Percentiles rank a stretch among this genome's conserved stretches.
Evolutionary conservation across 2,797 vertebrate genomes (phyloP).

Genomic region (Galaxias olidus): DNA sequence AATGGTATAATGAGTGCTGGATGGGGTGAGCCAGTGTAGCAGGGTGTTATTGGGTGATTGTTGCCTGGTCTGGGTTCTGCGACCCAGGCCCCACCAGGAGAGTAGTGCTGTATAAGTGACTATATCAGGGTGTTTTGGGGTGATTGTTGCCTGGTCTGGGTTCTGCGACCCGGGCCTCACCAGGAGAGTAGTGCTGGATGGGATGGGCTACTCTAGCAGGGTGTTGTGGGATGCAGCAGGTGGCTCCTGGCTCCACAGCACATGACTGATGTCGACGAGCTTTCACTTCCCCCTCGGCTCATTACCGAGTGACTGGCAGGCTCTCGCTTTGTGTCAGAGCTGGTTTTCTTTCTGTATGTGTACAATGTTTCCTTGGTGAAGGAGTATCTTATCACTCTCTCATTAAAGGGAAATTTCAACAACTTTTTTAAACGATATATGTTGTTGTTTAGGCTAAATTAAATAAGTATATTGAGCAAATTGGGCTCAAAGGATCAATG

Average conservation of each 20-base stretch:
- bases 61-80: background rate
- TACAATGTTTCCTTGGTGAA: background rate
- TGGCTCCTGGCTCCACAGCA: slow-evolving; percentile 8
- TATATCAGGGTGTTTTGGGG: background rate
- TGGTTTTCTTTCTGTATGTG: slow-evolving; percentile 3
- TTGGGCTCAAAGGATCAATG: no score
- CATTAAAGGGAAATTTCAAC: no score
- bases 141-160: background rate
- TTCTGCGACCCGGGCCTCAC: background rate
- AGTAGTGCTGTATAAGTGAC: background rate
- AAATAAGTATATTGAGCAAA: no score
- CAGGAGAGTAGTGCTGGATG: background rate
- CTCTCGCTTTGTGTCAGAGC: background rate
- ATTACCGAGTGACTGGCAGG: slow-evolving; percentile 20
- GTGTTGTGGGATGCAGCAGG: slow-evolving; percentile 13
- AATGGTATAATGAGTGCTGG: no score
- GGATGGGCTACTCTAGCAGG: background rate
- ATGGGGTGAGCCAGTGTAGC: no score
- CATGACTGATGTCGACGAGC: slow-evolving; percentile 29
- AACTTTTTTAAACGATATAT: no score
- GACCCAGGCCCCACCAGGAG: background rate
- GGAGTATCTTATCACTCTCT: no score
- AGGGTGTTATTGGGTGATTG: background rate
- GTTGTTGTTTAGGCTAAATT: no score
- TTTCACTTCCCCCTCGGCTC: slow-evolving; percentile 27